Evolutionary conservation across 2,888 invertebrate genomes (phyloP).

Genomic region (Nyleta sp.): DNA sequence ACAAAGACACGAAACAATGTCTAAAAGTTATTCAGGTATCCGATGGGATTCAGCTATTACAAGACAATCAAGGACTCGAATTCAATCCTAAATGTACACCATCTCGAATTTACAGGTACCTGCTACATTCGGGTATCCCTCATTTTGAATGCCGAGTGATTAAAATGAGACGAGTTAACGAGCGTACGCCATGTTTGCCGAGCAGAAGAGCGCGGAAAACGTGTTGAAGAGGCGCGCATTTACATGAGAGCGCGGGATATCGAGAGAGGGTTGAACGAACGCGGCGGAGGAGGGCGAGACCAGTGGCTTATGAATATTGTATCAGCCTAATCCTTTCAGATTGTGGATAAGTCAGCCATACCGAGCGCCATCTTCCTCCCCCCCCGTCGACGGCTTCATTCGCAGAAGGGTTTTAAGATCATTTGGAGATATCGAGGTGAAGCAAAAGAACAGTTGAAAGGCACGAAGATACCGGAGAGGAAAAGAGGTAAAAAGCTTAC

Average conservation of each 20-base stretch:
- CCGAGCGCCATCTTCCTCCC: slow-evolving; percentile 59
- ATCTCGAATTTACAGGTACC: too few species aligned
- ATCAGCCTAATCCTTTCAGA: slow-evolving; percentile 79
- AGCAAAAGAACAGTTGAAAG: slow-evolving; percentile 44
- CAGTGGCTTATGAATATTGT: slow-evolving; percentile 79
- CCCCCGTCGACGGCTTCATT: slow-evolving; percentile 66
- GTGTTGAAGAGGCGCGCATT: slow-evolving; percentile 70
- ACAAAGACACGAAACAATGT: too few species aligned
- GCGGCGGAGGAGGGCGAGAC: slow-evolving; percentile 61
- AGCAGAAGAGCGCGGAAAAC: slow-evolving; percentile 64
- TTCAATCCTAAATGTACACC: too few species aligned
- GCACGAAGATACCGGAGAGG: slow-evolving; percentile 7
- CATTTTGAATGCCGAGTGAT: slow-evolving; percentile 38
- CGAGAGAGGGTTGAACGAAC: slow-evolving; percentile 48
- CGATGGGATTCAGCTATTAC: too few species aligned
- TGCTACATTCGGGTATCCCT: too few species aligned
- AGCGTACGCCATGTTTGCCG: slow-evolving; percentile 46
- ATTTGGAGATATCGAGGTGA: slow-evolving; percentile 53
- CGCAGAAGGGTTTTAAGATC: slow-evolving; percentile 69
- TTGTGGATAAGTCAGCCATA: slow-evolving; percentile 78
- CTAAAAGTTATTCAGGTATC: too few species aligned
- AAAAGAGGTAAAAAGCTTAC: slow-evolving; percentile 51
- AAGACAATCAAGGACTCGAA: too few species aligned
- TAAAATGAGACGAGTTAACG: slow-evolving; percentile 48
- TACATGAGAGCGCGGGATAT: slow-evolving; percentile 72